Conservation (phyloP, 2,113 vertebrate genomes). For the Opisthocomus hoazin region DNA sequence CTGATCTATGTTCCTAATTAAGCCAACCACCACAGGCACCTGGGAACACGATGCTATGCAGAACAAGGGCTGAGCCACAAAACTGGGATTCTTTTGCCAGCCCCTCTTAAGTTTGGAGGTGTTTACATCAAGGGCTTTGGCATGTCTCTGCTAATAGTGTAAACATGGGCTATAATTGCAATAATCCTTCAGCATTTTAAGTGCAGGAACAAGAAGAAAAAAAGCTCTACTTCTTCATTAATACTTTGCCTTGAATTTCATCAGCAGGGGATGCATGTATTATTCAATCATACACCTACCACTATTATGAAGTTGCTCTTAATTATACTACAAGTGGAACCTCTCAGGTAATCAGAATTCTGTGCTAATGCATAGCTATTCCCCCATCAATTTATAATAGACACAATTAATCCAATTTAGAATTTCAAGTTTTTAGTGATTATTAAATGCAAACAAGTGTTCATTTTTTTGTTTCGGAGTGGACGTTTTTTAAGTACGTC, state of each 20-base stretch:
- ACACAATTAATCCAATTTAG: constrained; percentile 69
- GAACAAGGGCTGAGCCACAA: not conserved
- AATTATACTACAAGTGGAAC: constrained; percentile 68
- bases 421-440: constrained; percentile 56
- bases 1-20: not conserved
- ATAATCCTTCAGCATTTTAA: constrained; percentile 27
- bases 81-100: not conserved
- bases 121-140: not conserved
- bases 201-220: not conserved
- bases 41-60: not conserved
- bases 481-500: not conserved
- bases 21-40: not conserved
- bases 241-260: constrained; percentile 38
- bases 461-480: constrained; percentile 26
- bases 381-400: constrained; percentile 66
- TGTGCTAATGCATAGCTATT: constrained; percentile 64
- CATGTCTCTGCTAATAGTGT: not conserved
- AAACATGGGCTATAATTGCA: constrained; percentile 34
- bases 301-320: constrained; percentile 57
- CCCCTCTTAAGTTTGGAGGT: not conserved
- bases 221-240: not conserved
- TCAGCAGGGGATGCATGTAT: constrained; percentile 55
- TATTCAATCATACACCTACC: constrained; percentile 60
- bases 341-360: constrained; percentile 72
- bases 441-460: constrained; percentile 59